Evolutionary conservation across 30 jellyfish, hydroid and myxozoan genomes (phyloP), one percentile per base, ranked within the genome.

Genomic region (Turritopsis dohrnii): DNA sequence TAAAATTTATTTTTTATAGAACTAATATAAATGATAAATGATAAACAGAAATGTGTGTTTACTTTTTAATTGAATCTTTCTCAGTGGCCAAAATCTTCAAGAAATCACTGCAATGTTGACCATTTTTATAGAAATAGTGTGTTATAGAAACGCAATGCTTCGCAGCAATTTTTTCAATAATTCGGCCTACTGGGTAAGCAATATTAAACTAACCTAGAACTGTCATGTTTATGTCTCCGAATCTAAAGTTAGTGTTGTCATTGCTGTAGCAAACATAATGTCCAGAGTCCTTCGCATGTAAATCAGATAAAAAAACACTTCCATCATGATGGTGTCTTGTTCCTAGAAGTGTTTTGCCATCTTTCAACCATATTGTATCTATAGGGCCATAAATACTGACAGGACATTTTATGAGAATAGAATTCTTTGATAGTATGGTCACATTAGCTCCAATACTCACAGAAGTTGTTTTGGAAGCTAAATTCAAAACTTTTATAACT

Each of bases 221-320:
- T 8, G 25, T 81, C 22, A 81, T 21, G 9, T 81, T 28, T 7
- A 81, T 24, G 66, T 30, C 25, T 9, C 88, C 88, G 25, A 81
- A 81, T 54, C n/a, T 54, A n/a, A 60, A 54, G 27, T 66, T 81
- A 9, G 86, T 54, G 31, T 25, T 1, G 66, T 81, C 88, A 54
- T 81, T 30, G 28, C 85, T 81, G 21, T 76, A 74, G 77, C 97
- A 91, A 0, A 88, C 81, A 79, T 91, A 91, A 53, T 54, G 19
- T n/a, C 95, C 97, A 28, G 97, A 93, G 79, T 91, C 97, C n/a
- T 84, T 86, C 16, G 79, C 85, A 13, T 66, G 18, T 52, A 91
- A 72, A 4, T 54, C 79, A 73, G 54, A 76, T 29, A 91, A 41
- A 5, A 75, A 26, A 80, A 91, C 71, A 19, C 75, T 87, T 54